phyloP scores from a whole-genome alignment of 2,888 invertebrate species.

The Papilio gigon region DNA sequence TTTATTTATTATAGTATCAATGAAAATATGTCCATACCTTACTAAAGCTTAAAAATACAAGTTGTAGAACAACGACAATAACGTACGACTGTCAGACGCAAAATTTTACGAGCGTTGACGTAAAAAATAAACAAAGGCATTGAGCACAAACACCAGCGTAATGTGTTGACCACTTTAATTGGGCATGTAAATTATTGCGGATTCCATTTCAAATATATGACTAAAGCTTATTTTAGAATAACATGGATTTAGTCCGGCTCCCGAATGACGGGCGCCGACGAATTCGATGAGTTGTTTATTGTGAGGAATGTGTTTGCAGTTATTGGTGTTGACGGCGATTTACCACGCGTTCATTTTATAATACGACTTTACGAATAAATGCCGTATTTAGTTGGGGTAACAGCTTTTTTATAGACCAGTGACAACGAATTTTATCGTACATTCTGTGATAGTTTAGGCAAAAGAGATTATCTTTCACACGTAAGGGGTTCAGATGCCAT shows the following conservation, averaged over 20 bases:
- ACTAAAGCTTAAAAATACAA: neutral
- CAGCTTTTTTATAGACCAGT: constrained; percentile 10
- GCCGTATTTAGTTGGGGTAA: constrained; percentile 25
- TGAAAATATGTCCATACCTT: neutral
- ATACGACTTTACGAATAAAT: constrained; percentile 31
- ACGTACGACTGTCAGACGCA: constrained; percentile 2
- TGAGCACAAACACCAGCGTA: constrained; percentile 1
- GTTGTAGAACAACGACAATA: neutral
- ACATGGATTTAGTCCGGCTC: constrained; percentile 39
- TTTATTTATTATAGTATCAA: neutral
- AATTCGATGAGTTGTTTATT: constrained; percentile 42
- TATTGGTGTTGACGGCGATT: constrained; percentile 40
- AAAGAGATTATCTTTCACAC: neutral
- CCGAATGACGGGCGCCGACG: constrained; percentile 38
- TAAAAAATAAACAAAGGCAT: constrained; percentile 7
- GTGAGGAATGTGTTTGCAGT: constrained; percentile 42
- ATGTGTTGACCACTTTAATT: constrained; percentile 34
- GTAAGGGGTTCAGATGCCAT: neutral
- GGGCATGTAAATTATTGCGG: constrained; percentile 32
- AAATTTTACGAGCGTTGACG: constrained; percentile 6
- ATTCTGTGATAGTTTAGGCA: neutral
- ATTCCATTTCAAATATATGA: constrained; percentile 39
- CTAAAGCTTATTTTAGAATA: constrained; percentile 41
- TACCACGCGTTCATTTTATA: constrained; percentile 33
- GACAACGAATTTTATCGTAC: neutral